Base-by-base conservation (phyloP, 2,888 invertebrate species). In the Dynastes tityus region DNA sequence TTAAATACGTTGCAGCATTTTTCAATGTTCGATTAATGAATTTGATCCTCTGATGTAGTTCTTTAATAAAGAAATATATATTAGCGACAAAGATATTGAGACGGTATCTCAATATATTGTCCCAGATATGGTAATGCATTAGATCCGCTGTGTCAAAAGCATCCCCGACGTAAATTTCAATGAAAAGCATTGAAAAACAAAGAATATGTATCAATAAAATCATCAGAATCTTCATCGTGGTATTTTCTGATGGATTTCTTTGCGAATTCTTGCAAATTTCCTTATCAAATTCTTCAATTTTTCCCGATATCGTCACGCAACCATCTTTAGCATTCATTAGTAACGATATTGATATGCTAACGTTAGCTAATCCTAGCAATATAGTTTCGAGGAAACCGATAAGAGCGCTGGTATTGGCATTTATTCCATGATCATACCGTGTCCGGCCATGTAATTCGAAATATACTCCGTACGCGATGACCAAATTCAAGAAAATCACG, bases 371-470 rank as follows among this genome's bases (percentile, higher is more conserved):
- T 4, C 37, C 64, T 13, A 64, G 16, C 32, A 37, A 16, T 37
- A 37, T 5, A 1, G 64, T 37, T n/a, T 13, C 64, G 29, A 64
- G 16, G 32, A 16, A 32, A 16, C 37, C 13, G 16, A 64, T 64
- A 16, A 64, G 32, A 2, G 3, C 32, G 13, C 13, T 64, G 16
- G 64, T 40, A 6, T 3, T 8, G 16, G 64, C 4, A 3, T 29
- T 16, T 13, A 32, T 37, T 58, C 22, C 8, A 9, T 5, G 8
- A 22, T 8, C 22, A 6, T 5, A 5, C n/a, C 11, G n/a, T 5
- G 32, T 9, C 9, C 64, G 64, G 4, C 64, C 64, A 4, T 64
- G 64, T 64, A 64, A 11, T 64, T 64, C 64, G n/a, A 64, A 16
- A 13, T 64, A 37, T n/a, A 64, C 64, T 2, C 9, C 64, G 32